Evolutionary conservation across 2,888 invertebrate species (phyloP).

Genomic region (Ischnura elegans): DNA sequence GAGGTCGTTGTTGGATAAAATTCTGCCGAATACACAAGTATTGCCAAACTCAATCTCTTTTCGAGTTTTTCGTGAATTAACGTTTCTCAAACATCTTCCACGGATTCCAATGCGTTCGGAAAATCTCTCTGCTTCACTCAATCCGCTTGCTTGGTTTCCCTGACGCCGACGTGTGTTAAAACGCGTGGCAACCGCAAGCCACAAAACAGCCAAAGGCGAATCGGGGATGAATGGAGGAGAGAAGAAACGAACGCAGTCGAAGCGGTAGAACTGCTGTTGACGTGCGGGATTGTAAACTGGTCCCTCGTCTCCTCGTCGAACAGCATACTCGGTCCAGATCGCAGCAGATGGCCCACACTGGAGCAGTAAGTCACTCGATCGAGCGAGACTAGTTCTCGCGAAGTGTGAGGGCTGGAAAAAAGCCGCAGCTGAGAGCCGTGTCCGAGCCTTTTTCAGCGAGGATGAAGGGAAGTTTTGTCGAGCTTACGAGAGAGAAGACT

Average conservation of each 20-base stretch:
- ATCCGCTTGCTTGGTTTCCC: background rate
- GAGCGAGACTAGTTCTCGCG: background rate
- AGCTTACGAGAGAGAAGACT: background rate
- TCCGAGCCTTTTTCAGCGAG: background rate
- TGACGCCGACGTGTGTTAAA: background rate
- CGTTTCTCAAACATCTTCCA: too few relatives aligned
- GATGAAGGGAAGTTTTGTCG: background rate
- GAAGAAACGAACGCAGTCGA: background rate
- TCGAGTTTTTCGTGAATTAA: too few relatives aligned
- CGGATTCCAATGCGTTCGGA: too few relatives aligned
- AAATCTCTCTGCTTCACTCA: background rate
- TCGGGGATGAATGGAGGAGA: background rate
- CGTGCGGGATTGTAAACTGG: background rate
- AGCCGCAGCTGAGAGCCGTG: background rate
- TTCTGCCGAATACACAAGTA: too few relatives aligned
- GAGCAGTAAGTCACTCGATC: constrained; percentile 35
- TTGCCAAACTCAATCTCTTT: too few relatives aligned
- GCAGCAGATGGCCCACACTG: background rate
- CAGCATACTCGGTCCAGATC: background rate
- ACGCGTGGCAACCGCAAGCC: background rate
- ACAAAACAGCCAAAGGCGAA: background rate
- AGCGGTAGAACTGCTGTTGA: background rate
- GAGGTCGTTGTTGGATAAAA: too few relatives aligned
- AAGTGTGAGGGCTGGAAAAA: background rate
- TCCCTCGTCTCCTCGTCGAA: background rate